phyloP scores from a whole-genome alignment of 2,797 vertebrate genomes.

The Pipistrellus nathusii region DNA sequence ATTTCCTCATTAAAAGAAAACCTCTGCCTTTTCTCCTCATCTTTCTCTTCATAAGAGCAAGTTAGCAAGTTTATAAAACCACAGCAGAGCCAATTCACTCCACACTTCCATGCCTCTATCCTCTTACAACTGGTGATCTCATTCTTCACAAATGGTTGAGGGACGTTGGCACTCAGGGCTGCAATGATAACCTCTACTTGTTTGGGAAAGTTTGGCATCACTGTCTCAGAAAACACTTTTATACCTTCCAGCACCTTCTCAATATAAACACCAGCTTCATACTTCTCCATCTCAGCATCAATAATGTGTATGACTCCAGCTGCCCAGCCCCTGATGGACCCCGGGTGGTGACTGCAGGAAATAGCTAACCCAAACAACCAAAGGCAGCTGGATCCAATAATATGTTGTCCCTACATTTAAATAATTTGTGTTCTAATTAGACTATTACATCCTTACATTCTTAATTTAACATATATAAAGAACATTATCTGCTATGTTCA shows the following conservation, averaged over 20 bases:
- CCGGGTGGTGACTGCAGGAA: slow-evolving; percentile 78
- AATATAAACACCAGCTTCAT: slow-evolving; percentile 98
- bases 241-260: slow-evolving; percentile 99
- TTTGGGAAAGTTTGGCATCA: no score
- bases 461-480: neutral
- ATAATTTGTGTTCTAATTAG: neutral
- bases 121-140: neutral
- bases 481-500: neutral
- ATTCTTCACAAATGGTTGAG: no score
- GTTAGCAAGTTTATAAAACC: neutral
- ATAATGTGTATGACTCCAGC: slow-evolving; percentile 99
- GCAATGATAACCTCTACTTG: no score
- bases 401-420: neutral
- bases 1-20: neutral
- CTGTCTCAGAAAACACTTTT: slow-evolving; percentile 97
- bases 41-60: neutral
- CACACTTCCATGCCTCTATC: neutral
- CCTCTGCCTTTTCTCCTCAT: neutral
- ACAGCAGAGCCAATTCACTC: neutral
- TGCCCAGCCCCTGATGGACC: slow-evolving; percentile 96
- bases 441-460: neutral
- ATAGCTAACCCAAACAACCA: neutral
- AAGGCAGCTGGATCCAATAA: neutral
- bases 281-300: slow-evolving; percentile 99
- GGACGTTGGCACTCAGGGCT: no score